These are phyloP conservation scores for Gryon sp. DNA, from an alignment of 1,140 invertebrate genomes.

Conservation along the genomic window DNA sequence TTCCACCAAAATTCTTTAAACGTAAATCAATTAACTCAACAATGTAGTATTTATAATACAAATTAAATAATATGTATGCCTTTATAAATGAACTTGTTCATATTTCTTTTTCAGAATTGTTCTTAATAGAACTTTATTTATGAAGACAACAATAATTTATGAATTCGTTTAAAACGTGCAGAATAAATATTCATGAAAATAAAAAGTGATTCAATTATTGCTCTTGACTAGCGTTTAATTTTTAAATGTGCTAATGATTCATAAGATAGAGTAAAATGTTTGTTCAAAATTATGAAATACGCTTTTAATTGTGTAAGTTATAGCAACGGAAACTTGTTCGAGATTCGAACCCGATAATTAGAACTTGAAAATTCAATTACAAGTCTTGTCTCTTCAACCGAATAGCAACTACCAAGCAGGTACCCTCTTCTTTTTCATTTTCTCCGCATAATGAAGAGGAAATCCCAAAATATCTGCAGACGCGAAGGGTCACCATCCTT, in stretches of 20 bases:
- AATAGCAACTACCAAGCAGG: slow-evolving; percentile 36
- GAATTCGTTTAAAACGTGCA: no score
- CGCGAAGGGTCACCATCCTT: slow-evolving; percentile 53
- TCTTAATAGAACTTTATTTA: no score
- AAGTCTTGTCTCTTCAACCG: slow-evolving; percentile 42
- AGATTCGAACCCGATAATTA: slow-evolving; percentile 55
- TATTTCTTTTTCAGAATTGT: no score
- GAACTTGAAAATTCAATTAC: slow-evolving; percentile 61
- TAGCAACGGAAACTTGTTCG: slow-evolving; percentile 40
- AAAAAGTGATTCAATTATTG: slow-evolving; percentile 6
- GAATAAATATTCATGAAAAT: background rate
- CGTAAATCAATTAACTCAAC: background rate
- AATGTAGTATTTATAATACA: no score
- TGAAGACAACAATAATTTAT: no score
- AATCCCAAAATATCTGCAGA: slow-evolving; percentile 71
- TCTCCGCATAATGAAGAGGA: slow-evolving; percentile 69
- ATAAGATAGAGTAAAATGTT: slow-evolving; percentile 23
- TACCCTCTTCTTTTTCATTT: slow-evolving; percentile 46
- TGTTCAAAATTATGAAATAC: slow-evolving; percentile 51
- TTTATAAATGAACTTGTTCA: no score
- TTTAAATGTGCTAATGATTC: slow-evolving; percentile 12
- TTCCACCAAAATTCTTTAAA: background rate
- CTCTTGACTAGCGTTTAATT: background rate
- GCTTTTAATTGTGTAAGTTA: slow-evolving; percentile 49
- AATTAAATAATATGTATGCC: no score